Evolutionary conservation across 2,888 invertebrate species (phyloP).

Genomic region (Polydrusus pterygomalis): DNA sequence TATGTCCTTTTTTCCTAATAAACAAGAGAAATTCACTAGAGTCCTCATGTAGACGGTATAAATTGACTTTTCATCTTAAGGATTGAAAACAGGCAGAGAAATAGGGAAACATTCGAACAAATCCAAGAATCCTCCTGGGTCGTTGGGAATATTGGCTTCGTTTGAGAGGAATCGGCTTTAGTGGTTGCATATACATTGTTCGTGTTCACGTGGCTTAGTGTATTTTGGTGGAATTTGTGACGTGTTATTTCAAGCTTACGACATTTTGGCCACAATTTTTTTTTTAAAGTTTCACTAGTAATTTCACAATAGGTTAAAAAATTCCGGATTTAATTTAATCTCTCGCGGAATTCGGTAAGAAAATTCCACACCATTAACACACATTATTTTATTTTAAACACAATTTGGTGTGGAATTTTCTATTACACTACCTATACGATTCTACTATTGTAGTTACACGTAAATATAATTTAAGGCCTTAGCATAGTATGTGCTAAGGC

Average conservation of each 20-base stretch:
- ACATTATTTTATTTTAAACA: no score
- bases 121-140: constrained; percentile 55
- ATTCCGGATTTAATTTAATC: no score
- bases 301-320: no score
- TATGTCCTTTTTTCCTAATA: constrained; percentile 9
- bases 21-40: constrained; percentile 48
- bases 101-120: constrained; percentile 53
- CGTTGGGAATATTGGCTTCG: constrained; percentile 55
- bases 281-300: no score
- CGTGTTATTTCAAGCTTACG: background rate
- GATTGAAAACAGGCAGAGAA: constrained; percentile 51
- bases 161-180: constrained; percentile 55
- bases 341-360: no score
- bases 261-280: no score
- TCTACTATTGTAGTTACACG: no score
- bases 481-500: no score
- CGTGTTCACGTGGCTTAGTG: constrained; percentile 38
- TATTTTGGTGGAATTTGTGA: constrained; percentile 12
- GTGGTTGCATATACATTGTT: constrained; percentile 50
- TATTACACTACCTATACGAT: no score
- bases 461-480: no score
- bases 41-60: constrained; percentile 51
- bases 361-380: no score
- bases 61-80: constrained; percentile 55
- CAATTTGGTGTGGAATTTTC: no score